phyloP scores from a whole-genome alignment of 2,113 vertebrate species.

The Phalacrocorax pelagicus region DNA sequence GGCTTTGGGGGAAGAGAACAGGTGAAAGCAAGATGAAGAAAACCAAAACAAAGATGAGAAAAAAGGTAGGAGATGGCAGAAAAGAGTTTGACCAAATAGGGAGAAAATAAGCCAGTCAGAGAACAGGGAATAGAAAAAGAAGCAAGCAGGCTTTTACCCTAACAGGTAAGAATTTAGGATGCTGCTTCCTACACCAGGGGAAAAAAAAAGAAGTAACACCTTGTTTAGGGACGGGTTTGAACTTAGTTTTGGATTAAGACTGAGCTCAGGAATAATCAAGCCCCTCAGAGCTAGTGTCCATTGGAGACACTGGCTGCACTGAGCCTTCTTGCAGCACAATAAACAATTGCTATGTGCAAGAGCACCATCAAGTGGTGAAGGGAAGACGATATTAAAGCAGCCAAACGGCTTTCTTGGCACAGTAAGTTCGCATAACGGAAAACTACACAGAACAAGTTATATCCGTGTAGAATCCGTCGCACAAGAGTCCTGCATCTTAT shows the following conservation, averaged over 20 bases:
- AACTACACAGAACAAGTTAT: neutral
- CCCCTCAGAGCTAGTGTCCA: neutral
- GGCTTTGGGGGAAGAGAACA: neutral
- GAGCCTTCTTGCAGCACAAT: neutral
- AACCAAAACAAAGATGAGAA: neutral
- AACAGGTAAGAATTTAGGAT: neutral
- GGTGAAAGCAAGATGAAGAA: neutral
- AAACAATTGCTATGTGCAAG: conserved; percentile 38
- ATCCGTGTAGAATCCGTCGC: neutral
- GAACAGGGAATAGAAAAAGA: neutral
- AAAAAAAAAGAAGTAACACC: neutral
- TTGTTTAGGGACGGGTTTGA: neutral
- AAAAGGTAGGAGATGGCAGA: neutral
- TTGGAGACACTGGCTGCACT: neutral
- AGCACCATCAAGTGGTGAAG: conserved; percentile 63
- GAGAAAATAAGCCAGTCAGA: neutral
- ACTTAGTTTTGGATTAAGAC: neutral
- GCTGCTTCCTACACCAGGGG: neutral
- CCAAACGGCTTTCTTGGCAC: neutral
- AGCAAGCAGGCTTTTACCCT: neutral
- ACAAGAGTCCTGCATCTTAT: neutral
- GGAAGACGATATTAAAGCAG: neutral
- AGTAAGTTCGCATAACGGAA: neutral
- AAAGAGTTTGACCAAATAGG: neutral
- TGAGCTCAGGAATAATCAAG: neutral